Evolutionary conservation across 92 coral and sea anemone species (phyloP).

Genomic region (Phymanthus crucifer): DNA sequence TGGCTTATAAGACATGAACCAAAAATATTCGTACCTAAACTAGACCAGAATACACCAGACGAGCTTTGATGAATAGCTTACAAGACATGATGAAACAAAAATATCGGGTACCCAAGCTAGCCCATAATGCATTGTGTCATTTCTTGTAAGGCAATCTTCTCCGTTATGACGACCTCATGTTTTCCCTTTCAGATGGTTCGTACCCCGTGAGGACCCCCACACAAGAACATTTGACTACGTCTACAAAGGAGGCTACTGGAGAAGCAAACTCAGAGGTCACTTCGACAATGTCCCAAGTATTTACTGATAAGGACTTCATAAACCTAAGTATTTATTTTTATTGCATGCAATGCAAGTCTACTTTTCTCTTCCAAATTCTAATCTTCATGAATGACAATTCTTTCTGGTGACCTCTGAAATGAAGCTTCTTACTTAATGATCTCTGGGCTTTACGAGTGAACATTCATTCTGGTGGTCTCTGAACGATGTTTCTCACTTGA

Average conservation of each 20-base stretch:
- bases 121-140: not conserved
- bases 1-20: too few relatives aligned
- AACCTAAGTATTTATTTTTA: not conserved
- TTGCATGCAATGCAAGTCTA: slow-evolving; percentile 22
- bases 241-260: slow-evolving; percentile 97
- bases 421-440: not conserved
- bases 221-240: slow-evolving; percentile 86
- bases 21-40: too few relatives aligned
- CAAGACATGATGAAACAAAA: too few relatives aligned
- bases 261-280: slow-evolving; percentile 61
- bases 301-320: slow-evolving; percentile 30
- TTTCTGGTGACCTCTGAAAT: not conserved
- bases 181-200: slow-evolving; percentile 83
- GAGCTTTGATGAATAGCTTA: too few relatives aligned
- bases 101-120: not conserved
- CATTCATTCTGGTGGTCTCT: not conserved
- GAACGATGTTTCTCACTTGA: not conserved
- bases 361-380: slow-evolving; percentile 3
- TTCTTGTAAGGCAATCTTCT: too few relatives aligned
- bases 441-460: not conserved
- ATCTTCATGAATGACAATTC: not conserved
- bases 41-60: too few relatives aligned
- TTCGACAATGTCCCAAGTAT: slow-evolving; percentile 65
- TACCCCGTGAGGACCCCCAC: slow-evolving; percentile 78
- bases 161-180: not conserved